Evolutionary conservation across 2,888 invertebrate species (phyloP), one percentile per base, ranked within the genome.

Genomic region (Ormyrus thymus): DNA sequence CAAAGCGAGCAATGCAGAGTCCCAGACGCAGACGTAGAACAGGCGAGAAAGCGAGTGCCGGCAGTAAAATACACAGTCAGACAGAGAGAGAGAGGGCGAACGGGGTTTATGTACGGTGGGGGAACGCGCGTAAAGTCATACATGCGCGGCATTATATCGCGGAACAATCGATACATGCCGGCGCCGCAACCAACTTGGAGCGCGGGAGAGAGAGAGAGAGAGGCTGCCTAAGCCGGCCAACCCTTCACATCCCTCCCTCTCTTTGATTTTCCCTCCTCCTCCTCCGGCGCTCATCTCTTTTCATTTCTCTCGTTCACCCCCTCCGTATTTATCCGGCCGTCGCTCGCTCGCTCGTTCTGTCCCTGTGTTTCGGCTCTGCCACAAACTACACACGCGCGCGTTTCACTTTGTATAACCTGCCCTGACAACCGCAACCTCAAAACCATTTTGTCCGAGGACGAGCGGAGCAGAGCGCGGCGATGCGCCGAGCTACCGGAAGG

Each of bases 141-240:
- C 84, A 84, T 84, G 83, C 83, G 82, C 82, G 83, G 84, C 84
- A 87, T 87, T 86, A 87, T 86, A 87, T 86, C 83, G 84, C 83
- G 79, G 82, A 86, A 87, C 86, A 87, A 88, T 88, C 88, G 86
- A 88, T 88, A 87, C 84, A 86, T 84, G 83, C 85, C 83, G 82
- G 83, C 84, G 84, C 84, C 84, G 84, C 82, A 85, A 84, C 58
- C 48, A 9, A 75, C 84, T 85, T 84, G 81, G 66, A 11, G 53
- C 13, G 29, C 29, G 80, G 81, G 82, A 82, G 81, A 83, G 55
- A 55, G 56, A 5, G 56, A n/a, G 56, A n/a, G 13, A n/a, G 56
- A n/a, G n/a, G 58, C 10, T 8, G 64, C 13, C 29, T 29, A 51
- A 15, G 43, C 15, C 61, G 43, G 15, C 61, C 84, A 83, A 83